Base-by-base conservation (phyloP, 2,888 invertebrate genomes). In the Acronicta leporina region DNA sequence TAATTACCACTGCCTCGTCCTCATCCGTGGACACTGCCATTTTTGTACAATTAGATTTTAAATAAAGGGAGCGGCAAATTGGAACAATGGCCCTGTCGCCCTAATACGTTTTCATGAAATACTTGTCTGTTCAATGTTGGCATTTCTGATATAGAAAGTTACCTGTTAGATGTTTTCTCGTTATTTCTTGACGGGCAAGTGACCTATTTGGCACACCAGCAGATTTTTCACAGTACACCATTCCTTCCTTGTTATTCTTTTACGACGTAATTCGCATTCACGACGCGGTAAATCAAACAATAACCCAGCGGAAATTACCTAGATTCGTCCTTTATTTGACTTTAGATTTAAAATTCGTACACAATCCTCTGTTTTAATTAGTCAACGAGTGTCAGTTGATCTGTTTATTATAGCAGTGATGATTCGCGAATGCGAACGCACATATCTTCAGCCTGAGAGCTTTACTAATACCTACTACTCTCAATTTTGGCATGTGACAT, bases 151-250 rank as follows among this genome's bases (percentile, higher is more conserved):
- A 79, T 68, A 77, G 73, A 79, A 76, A 77, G 72, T 73, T 63
- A 79, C 77, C 80, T 79, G 74, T 74, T 77, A 68, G 70, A 66
- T 80, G 77, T 84, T 87, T 86, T 81, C 81, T 81, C 73, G 67
- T 79, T 83, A 81, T 80, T 77, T 80, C 84, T 82, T 84, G 87
- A 85, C 81, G 82, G 86, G 86, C 87, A 83, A 82, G 84, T 89
- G 91, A 91, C 92, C 92, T 80, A 92, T 83, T 92, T 92, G 92
- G 92, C 92, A 91, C 83, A 63, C 66, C 66, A 68, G 73, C 73
- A 80, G 77, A 73, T 79, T 84, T 85, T 89, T 87, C 82, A 76
- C 80, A 52, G 56, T 52, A 63, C 51, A 16, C 40, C 77, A 79
- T 81, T 76, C 66, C 81, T 86, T 87, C 84, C 85, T 86, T 83